Evolutionary conservation across 2,888 invertebrate genomes (phyloP), one percentile per base, ranked within the genome.

Genomic region (Eristalis arbustorum): DNA sequence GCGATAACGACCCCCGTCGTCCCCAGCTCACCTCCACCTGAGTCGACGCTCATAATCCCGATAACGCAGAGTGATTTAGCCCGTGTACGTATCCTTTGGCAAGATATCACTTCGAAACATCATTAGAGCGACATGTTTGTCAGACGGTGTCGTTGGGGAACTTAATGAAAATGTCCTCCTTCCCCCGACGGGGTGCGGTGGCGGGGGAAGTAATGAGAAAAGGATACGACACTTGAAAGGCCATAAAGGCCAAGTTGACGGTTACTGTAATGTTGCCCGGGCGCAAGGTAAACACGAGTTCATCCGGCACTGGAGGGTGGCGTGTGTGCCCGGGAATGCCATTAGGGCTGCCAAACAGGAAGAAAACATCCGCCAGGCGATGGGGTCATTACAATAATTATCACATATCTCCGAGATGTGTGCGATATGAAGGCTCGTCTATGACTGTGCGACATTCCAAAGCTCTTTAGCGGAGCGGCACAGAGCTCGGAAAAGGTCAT

Each of bases 101-200:
- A 37, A 63, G 63, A n/a, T n/a, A 34, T 63, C 34, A 31, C 22
- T 63, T n/a, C 49, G 34, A 63, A 63, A 34, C 63, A 63, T 63
- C 63, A 63, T 63, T 63, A 63, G 34, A 25, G 18, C 34, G 63
- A 34, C 63, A 34, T 63, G 34, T 34, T 34, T 14, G 34, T 5
- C 34, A 18, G 34, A 22, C 13, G 22, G 49, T 18, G n/a, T n/a
- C 18, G 49, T 49, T 31, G 8, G n/a, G 18, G 49, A 18, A 8
- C 4, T 49, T 49, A 18, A 49, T 49, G 49, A 49, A 49, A 49
- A 49, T 49, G 49, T 18, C 18, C 49, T 49, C 49, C 18, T 49
- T 8, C 49, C 8, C 49, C 42, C 1, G 3, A 3, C 25, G 49
- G 49, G n/a, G n/a, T n/a, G n/a, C n/a, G n/a, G n/a, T n/a, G n/a